Conservation (phyloP, 2,113 vertebrate genomes). For the Stigmatopora argus region DNA sequence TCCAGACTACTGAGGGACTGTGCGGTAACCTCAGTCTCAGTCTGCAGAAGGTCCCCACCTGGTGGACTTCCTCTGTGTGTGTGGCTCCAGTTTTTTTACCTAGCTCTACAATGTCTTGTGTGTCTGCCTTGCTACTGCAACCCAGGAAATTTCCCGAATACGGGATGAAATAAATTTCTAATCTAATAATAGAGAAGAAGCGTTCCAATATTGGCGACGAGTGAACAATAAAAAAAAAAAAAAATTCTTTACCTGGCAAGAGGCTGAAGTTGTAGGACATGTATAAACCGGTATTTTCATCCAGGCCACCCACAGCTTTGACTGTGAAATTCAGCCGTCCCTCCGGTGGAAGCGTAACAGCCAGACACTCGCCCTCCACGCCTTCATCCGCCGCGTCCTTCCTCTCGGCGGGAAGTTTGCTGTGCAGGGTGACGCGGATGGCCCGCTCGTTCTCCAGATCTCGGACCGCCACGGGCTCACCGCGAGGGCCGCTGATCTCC, state of each 20-base stretch:
- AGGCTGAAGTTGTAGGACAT: constrained; percentile 65
- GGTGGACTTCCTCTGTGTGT: too few species aligned
- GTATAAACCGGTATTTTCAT: constrained; percentile 65
- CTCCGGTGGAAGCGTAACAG: constrained; percentile 33
- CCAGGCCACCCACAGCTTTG: constrained; percentile 37
- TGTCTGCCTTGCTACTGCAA: too few species aligned
- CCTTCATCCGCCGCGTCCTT: not conserved
- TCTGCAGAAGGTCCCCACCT: too few species aligned
- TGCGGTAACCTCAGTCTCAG: too few species aligned
- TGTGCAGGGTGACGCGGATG: constrained; percentile 64
- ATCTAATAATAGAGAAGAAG: too few species aligned
- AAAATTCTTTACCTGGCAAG: constrained; percentile 51
- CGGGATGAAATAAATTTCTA: too few species aligned
- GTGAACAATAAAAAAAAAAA: not conserved
- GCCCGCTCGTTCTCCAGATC: constrained; percentile 57
- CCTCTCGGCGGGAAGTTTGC: constrained; percentile 13
- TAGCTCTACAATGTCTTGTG: too few species aligned
- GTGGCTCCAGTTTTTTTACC: too few species aligned
- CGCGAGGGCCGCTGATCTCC: constrained; percentile 69
- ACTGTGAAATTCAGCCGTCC: constrained; percentile 63
- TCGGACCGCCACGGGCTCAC: constrained; percentile 56
- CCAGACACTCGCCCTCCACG: constrained; percentile 22
- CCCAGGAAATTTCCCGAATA: too few species aligned
- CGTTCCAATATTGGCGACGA: too few species aligned
- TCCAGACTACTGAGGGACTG: too few species aligned